Evolutionary conservation across 2,888 invertebrate genomes (phyloP).

Genomic region (Cancer borealis): DNA sequence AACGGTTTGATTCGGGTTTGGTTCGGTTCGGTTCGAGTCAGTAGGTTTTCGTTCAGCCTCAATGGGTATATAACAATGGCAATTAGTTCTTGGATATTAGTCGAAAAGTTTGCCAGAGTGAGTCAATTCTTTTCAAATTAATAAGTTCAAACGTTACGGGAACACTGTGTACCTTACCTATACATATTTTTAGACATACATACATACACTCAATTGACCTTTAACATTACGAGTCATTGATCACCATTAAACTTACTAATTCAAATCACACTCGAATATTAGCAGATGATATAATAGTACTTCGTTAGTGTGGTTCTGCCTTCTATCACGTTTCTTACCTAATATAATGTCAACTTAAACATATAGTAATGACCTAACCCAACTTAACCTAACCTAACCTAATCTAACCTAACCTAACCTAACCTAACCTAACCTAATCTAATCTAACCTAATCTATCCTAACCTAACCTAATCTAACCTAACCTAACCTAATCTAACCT

Average conservation of each 20-base stretch:
- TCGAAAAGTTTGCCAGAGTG: neutral
- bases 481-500: conserved; percentile 3
- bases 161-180: too few species aligned
- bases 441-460: neutral
- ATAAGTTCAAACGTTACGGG: neutral
- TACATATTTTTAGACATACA: too few species aligned
- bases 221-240: too few species aligned
- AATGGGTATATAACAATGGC: neutral
- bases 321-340: too few species aligned
- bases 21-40: too few species aligned
- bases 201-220: too few species aligned
- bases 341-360: too few species aligned
- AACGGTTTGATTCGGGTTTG: too few species aligned
- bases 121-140: neutral
- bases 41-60: neutral
- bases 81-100: neutral
- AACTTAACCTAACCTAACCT: conserved; percentile 3
- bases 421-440: conserved; percentile 4
- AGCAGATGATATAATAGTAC: too few species aligned
- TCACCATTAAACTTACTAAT: too few species aligned
- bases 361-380: neutral
- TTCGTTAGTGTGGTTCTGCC: too few species aligned
- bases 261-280: too few species aligned
- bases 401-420: conserved; percentile 4
- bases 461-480: conserved; percentile 3